A percentile compares a stretch with the other conserved stretches of the same genome.
These are phyloP conservation scores for Thripadectes ignobilis DNA, from an alignment of 2,797 vertebrate species.

Conservation along the genomic window DNA sequence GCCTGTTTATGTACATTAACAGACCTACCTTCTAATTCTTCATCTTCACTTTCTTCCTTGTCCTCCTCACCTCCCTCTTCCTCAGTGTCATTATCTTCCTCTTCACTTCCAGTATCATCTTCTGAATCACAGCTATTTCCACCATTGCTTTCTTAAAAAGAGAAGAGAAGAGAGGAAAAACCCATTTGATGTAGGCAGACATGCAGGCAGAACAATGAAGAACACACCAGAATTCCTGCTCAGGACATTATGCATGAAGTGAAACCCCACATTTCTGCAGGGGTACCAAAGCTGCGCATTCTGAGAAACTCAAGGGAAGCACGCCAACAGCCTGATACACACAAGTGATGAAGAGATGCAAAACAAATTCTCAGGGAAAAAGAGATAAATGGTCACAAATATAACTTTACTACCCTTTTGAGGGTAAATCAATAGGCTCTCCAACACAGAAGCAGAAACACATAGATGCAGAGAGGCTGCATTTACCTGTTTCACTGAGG, in stretches of 20 bases:
- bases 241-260: rapidly evolving
- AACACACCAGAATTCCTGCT: not conserved
- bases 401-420: not conserved
- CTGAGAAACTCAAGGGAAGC: not conserved
- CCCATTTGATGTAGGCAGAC: not conserved
- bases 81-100: constrained; percentile 68
- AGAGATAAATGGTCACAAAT: not conserved
- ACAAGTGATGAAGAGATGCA: not conserved
- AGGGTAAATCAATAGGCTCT: not conserved
- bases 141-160: constrained; percentile 78
- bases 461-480: rapidly evolving
- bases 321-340: not conserved
- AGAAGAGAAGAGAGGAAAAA: not conserved
- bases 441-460: not conserved
- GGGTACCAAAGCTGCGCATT: not conserved
- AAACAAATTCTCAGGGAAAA: not conserved
- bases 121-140: constrained; percentile 79
- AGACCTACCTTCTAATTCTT: constrained; percentile 73
- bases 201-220: not conserved
- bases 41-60: constrained; percentile 78
- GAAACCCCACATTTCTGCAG: not conserved
- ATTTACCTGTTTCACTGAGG: constrained; percentile 78
- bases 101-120: constrained; percentile 78
- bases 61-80: constrained; percentile 77
- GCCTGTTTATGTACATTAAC: not conserved